phyloP scores from a whole-genome alignment of 1,140 invertebrate genomes.

The Anadara kagoshimensis region DNA sequence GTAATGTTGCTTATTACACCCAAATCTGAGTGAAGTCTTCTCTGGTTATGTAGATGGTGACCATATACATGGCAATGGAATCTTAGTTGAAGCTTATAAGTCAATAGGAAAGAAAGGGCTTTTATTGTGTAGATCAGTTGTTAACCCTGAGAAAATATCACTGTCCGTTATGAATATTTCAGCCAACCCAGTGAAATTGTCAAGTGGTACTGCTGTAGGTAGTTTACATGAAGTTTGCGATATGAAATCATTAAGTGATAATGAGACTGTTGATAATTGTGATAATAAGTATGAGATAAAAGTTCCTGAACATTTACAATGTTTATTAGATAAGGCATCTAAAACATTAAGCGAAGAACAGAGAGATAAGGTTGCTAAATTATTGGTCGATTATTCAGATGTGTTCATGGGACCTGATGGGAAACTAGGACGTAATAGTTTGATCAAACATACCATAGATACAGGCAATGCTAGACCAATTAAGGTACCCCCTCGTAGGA shows the following conservation, averaged over 20 bases:
- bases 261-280: conserved; percentile 12
- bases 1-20: too few species aligned
- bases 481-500: conserved; percentile 22
- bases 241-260: background rate
- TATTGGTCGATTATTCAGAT: conserved; percentile 28
- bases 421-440: conserved; percentile 31
- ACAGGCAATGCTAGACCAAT: conserved; percentile 33
- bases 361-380: conserved; percentile 2
- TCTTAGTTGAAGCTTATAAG: too few species aligned
- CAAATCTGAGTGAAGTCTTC: too few species aligned
- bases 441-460: conserved; percentile 36
- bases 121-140: too few species aligned
- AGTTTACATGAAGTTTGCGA: conserved; percentile 1
- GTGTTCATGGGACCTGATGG: conserved; percentile 34
- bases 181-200: too few species aligned
- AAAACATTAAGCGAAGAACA: conserved; percentile 10
- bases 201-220: background rate
- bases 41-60: too few species aligned
- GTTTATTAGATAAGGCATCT: conserved; percentile 4
- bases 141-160: too few species aligned
- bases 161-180: too few species aligned
- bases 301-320: conserved; percentile 16
- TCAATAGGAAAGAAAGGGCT: too few species aligned
- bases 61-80: too few species aligned
- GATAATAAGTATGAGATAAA: background rate